Conservation (phyloP, 2,113 vertebrate species). For the Gopherus evgoodei region DNA sequence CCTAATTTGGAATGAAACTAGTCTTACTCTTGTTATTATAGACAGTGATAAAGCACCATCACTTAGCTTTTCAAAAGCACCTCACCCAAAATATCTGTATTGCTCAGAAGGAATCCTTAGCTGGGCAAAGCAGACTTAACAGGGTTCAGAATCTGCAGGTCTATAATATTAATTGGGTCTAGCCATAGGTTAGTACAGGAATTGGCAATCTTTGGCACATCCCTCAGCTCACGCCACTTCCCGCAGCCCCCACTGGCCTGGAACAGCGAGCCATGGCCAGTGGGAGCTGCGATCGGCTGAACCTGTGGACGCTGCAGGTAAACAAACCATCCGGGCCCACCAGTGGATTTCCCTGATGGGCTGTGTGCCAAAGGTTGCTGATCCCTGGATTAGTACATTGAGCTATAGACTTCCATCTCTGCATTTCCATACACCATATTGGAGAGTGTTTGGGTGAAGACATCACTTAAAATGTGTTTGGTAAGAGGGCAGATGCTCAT, state of each 20-base stretch:
- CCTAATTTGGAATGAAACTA: not conserved
- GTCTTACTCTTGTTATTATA: not conserved
- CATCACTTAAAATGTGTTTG: conserved; percentile 9
- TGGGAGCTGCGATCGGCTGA: no score
- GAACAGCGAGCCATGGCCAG: no score
- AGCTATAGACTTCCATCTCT: not conserved
- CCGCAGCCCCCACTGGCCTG: no score
- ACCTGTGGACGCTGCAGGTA: no score
- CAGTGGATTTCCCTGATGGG: no score
- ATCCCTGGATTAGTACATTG: not conserved
- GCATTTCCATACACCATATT: not conserved
- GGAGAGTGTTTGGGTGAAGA: fast-evolving
- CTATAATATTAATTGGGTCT: not conserved
- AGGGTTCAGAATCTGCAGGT: not conserved
- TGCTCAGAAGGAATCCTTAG: not conserved
- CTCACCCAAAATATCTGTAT: not conserved
- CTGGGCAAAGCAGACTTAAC: not conserved
- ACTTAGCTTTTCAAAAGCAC: not conserved
- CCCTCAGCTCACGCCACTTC: no score
- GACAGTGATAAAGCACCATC: not conserved
- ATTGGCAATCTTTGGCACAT: no score
- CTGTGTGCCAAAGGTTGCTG: no score
- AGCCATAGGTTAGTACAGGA: conserved; percentile 5
- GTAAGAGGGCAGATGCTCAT: not conserved
- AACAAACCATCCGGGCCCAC: no score